Conservation (phyloP, 1,140 invertebrate species). For the Diploscapter pachys region DNA sequence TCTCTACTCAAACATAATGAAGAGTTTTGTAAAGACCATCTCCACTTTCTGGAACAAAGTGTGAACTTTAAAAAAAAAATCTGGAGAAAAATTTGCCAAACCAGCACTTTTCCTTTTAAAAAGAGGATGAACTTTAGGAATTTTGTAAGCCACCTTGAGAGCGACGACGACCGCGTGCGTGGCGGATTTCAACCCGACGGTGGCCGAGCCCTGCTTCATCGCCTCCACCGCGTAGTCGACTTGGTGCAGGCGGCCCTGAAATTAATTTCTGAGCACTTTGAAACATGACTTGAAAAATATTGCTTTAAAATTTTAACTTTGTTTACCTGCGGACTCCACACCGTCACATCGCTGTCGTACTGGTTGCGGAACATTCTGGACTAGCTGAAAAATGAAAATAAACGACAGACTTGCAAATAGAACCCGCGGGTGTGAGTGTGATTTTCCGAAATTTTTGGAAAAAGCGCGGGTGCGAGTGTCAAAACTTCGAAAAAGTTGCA, state of each 20-base stretch:
- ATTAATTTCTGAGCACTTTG: too few relatives aligned
- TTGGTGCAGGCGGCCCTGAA: slow-evolving; percentile 67
- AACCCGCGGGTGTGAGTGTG: background rate
- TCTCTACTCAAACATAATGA: too few relatives aligned
- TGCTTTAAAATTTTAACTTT: too few relatives aligned
- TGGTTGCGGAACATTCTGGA: slow-evolving; percentile 83
- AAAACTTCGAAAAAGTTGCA: too few relatives aligned
- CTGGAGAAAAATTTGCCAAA: too few relatives aligned
- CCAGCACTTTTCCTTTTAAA: too few relatives aligned
- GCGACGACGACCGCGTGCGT: slow-evolving; percentile 89
- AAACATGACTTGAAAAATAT: too few relatives aligned
- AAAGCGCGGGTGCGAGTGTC: too few relatives aligned
- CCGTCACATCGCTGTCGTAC: slow-evolving; percentile 98
- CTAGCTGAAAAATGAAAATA: background rate
- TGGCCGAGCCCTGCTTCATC: slow-evolving; percentile 90
- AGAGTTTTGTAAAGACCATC: background rate
- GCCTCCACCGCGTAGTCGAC: slow-evolving; percentile 99
- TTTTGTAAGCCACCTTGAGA: slow-evolving; percentile 69
- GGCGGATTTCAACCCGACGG: slow-evolving; percentile 88
- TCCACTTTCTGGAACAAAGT: background rate
- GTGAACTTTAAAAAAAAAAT: background rate
- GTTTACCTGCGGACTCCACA: slow-evolving; percentile 79
- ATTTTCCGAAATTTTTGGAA: background rate
- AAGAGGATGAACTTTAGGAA: too few relatives aligned
- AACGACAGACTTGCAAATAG: background rate